Conservation (phyloP, 2,113 vertebrate species). For the Spea bombifrons region DNA sequence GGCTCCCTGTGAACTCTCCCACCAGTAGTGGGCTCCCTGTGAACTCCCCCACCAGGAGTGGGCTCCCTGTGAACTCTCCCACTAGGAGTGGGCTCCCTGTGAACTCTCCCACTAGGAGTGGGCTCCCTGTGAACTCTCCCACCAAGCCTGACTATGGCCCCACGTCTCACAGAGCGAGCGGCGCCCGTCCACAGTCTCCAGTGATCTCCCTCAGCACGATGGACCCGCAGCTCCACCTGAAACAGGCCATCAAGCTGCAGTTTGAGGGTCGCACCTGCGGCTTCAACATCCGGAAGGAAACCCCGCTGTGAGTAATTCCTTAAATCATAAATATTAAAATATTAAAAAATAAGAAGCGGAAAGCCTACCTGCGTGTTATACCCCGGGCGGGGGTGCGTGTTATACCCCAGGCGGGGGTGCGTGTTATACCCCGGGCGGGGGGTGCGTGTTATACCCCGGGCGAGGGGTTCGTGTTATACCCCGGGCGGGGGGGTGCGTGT, state of each 20-base stretch:
- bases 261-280: conserved; percentile 77
- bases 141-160: conserved; percentile 43
- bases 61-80: neutral
- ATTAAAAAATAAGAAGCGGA: too few species aligned
- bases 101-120: conserved; percentile 50
- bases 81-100: neutral
- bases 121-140: conserved; percentile 46
- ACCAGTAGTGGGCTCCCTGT: conserved; percentile 53
- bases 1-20: neutral
- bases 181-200: conserved; percentile 58
- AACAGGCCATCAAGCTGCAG: conserved; percentile 77
- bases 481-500: too few species aligned
- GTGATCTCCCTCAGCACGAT: conserved; percentile 60
- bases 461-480: too few species aligned
- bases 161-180: conserved; percentile 39
- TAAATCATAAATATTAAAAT: neutral
- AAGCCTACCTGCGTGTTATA: too few species aligned
- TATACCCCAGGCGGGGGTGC: too few species aligned
- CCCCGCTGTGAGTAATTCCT: conserved; percentile 64
- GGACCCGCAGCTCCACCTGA: conserved; percentile 73
- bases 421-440: too few species aligned
- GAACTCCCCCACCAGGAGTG: conserved; percentile 1
- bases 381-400: too few species aligned
- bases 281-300: conserved; percentile 72
- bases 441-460: too few species aligned